These are phyloP conservation scores for Cheilosia scutellata DNA, from an alignment of 2,888 invertebrate species.

Conservation along the genomic window DNA sequence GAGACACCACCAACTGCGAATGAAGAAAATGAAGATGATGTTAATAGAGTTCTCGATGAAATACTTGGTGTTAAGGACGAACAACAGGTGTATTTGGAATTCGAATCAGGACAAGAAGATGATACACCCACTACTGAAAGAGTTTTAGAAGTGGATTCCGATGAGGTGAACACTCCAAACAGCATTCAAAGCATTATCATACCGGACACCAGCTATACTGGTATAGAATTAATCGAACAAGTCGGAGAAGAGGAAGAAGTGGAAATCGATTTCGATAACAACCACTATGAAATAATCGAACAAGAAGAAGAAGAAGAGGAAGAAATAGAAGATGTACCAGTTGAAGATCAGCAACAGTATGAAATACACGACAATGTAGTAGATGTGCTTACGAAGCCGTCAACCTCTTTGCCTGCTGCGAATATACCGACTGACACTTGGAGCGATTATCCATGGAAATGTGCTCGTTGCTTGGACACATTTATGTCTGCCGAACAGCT, in stretches of 20 bases:
- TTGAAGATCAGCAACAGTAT: background rate
- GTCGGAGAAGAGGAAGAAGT: constrained; percentile 26
- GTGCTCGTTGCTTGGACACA: constrained; percentile 57
- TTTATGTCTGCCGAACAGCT: constrained; percentile 29
- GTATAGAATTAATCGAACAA: constrained; percentile 27
- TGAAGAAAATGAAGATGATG: background rate
- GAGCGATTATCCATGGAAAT: constrained; percentile 76
- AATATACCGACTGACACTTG: constrained; percentile 52
- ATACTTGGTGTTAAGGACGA: constrained; percentile 25
- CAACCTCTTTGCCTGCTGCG: background rate
- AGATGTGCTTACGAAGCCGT: background rate
- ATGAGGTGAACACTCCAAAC: background rate
- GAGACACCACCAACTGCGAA: background rate
- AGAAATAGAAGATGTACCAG: background rate
- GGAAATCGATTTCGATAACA: constrained; percentile 17
- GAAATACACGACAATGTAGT: background rate
- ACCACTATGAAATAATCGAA: constrained; percentile 34
- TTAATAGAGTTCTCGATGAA: constrained; percentile 9
- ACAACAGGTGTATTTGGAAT: constrained; percentile 1
- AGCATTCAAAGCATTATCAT: background rate
- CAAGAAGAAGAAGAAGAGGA: constrained; percentile 22
- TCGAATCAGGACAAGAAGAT: constrained; percentile 7
- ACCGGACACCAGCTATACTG: background rate
- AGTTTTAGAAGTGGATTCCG: background rate
- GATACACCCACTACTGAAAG: background rate